phyloP scores from a whole-genome alignment of 2,797 vertebrate genomes.

The Sebastes trivittatus region DNA sequence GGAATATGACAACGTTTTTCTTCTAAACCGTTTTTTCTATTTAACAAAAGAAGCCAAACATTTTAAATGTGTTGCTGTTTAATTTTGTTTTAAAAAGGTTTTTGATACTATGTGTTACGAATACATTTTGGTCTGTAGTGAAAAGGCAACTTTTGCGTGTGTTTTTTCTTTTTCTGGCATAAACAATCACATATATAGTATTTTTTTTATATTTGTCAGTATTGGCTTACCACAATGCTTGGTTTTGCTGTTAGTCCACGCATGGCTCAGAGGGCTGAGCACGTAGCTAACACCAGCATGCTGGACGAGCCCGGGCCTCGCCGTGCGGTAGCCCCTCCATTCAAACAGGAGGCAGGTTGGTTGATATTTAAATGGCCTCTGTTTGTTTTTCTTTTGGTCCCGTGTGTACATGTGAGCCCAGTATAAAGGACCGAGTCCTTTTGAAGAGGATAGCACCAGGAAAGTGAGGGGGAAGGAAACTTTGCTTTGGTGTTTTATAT shows the following conservation, averaged over 20 bases:
- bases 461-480: slow-evolving; percentile 83
- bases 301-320: slow-evolving; percentile 11
- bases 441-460: slow-evolving; percentile 82
- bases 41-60: background rate
- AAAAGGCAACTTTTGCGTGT: background rate
- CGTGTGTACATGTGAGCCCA: slow-evolving; percentile 77
- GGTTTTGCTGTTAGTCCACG: slow-evolving; percentile 11
- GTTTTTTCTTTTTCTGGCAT: background rate
- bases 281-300: slow-evolving; percentile 11
- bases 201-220: background rate
- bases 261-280: background rate
- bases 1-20: background rate
- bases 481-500: slow-evolving; percentile 84
- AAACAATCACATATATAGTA: background rate
- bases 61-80: background rate
- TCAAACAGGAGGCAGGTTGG: slow-evolving; percentile 75
- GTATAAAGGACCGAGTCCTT: slow-evolving; percentile 75
- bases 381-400: slow-evolving; percentile 82
- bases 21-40: background rate
- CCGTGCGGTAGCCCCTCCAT: slow-evolving; percentile 48
- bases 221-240: background rate
- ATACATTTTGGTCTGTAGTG: background rate
- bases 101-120: background rate
- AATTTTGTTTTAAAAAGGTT: background rate
- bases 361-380: slow-evolving; percentile 79